Evolutionary conservation across 1,140 invertebrate genomes (phyloP), one percentile per base, ranked within the genome.

Genomic region (Lamellibrachia luymesi): DNA sequence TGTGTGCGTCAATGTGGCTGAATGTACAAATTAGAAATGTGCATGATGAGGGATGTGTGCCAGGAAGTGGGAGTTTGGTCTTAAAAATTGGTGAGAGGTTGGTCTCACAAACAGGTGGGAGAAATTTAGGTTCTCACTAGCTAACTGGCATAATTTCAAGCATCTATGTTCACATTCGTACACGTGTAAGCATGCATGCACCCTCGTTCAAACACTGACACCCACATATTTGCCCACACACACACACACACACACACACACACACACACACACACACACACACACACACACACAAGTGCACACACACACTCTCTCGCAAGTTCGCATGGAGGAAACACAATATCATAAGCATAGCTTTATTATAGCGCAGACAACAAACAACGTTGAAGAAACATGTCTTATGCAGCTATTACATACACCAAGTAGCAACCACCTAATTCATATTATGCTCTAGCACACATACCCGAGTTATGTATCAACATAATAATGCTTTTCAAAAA

Each of bases 251-350:
- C 52, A 56, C 52, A 1, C 52, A 56, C 52, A 1, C 52, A 56
- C 52, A 1, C 52, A 56, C 52, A 1, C 52, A 56, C 52, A 1
- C 52, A 56, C 52, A 1, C 90, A 91, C 90, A 2, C 90, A 91
- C 90, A 1, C 90, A 91, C 90, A 91, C 90, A 91, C 90, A 91
- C 90, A 91, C 90, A 91, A 7, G 10, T 22, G 22, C 27, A 91
- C 50, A 50, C 27, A 91, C 90, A 38, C 50, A 91, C 27, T 10
- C 50, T 10, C 50, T 10, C 90, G 50, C 25, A 91, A 38, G 90
- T 91, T 91, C 10, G 50, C 50, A 50, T 91, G 90, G 49, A 91
- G 49, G 25, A 22, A 91, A 80, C 64, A 22, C 64, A 80, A 80
- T 80, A 80, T 80, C 64, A 80, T 22, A 80, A 80, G 64, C 64